Conservation (phyloP, 2,888 invertebrate species). For the Drosophila robusta region DNA sequence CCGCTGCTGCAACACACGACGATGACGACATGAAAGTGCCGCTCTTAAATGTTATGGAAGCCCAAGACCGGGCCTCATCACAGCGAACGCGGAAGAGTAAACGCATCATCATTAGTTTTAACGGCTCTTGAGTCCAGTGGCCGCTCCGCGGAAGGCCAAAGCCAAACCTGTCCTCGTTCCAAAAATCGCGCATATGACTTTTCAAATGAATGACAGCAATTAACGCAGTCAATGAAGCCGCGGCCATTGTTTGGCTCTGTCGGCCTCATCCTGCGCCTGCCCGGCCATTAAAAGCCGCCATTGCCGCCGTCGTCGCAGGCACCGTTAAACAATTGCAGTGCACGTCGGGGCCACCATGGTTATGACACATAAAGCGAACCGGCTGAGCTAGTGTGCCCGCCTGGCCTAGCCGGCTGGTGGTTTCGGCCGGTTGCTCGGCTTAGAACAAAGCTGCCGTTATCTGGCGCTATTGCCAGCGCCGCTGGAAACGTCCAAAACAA, state of each 20-base stretch:
- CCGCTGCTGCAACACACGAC: constrained; percentile 30
- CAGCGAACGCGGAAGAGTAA: constrained; percentile 63
- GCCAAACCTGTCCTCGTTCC: constrained; percentile 18
- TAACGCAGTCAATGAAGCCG: constrained; percentile 77
- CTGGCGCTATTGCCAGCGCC: constrained; percentile 42
- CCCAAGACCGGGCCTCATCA: not conserved
- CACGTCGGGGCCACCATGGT: constrained; percentile 34
- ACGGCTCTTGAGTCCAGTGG: constrained; percentile 49
- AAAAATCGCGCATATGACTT: constrained; percentile 71
- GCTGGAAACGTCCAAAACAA: constrained; percentile 56
- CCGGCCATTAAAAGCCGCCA: constrained; percentile 66
- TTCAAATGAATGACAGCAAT: constrained; percentile 80
- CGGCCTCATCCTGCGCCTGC: constrained; percentile 12
- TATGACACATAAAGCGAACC: constrained; percentile 68
- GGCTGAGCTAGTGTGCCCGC: constrained; percentile 15
- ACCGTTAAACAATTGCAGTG: constrained; percentile 52
- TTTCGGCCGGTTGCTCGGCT: constrained; percentile 15
- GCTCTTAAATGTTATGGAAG: constrained; percentile 55
- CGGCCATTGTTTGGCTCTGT: constrained; percentile 65
- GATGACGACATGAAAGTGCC: constrained; percentile 52
- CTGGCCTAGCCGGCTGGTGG: not conserved
- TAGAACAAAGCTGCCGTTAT: constrained; percentile 61
- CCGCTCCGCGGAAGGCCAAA: not conserved
- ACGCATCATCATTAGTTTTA: constrained; percentile 77
- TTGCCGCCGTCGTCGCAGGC: constrained; percentile 19